Evolutionary conservation across 2,113 vertebrate species (phyloP), one percentile per base, ranked within the genome.

Genomic region (Rattus rattus): DNA sequence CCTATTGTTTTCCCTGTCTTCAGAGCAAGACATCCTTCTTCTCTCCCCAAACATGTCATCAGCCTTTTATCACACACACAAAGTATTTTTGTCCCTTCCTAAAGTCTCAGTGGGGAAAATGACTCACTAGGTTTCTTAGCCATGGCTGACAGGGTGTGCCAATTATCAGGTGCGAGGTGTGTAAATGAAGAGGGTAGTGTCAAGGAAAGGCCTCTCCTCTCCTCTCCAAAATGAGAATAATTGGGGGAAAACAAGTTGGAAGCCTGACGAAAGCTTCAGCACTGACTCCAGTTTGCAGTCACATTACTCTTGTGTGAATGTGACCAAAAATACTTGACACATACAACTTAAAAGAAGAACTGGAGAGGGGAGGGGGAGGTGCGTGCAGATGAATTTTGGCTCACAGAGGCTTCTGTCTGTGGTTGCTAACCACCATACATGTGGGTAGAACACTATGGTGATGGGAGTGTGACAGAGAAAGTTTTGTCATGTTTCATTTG

Each of bases 171-270:
- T 36, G 0, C 33, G 63, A 73, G 30, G 24, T 7, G 17, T 19
- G 24, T 43, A 30, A 39, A 47, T 1, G 13, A 90, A 54, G 63
- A 22, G 0, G n/a, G 63, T 12, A 13, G 17, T 24, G 87, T 26
- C 33, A 20, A 47, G 61, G 47, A 63, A 52, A 30, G 30, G 22
- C 67, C 67, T 93, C 28, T 0, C 8, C 36, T n/a, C 54, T 72
- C 63, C n/a, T 90, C 73, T 61, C n/a, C 33, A 19, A 79, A 92
- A 87, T 36, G 69, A 88, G 69, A 90, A 94, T 76, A 47, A 49
- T 81, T 54, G 52, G 8, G 7, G 0, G 7, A 7, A 1, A 30
- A 30, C 12, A 14, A 39, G 14, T 26, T 43, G 72, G 65, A 43
- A 2, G 63, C 75, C 49, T 63, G 61, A 13, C 47, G n/a, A 65